A percentile compares a stretch with the other conserved stretches of the same genome.
These are phyloP conservation scores for Catharus ustulatus DNA, from an alignment of 2,797 vertebrate genomes.

Conservation along the genomic window DNA sequence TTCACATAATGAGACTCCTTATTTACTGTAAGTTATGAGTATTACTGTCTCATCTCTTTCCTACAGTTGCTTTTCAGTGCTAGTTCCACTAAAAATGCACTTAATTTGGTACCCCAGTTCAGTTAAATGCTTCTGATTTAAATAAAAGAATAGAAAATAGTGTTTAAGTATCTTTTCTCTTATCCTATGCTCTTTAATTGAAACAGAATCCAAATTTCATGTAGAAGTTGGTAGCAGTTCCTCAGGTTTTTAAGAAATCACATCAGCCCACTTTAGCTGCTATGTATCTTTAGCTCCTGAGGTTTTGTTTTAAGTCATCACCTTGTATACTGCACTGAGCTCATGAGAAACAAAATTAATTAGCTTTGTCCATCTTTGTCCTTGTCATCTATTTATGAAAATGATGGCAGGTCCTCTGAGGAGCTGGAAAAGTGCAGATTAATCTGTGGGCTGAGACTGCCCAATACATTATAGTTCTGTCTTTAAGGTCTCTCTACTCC, in stretches of 20 bases:
- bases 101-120: background rate
- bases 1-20: background rate
- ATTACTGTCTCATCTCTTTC: background rate
- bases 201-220: background rate
- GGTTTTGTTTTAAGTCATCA: conserved; percentile 36
- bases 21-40: background rate
- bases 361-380: conserved; percentile 54
- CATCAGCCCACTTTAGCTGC: background rate
- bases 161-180: background rate
- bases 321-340: background rate
- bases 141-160: no score
- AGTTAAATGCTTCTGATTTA: background rate
- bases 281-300: background rate
- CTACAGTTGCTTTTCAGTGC: background rate
- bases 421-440: background rate
- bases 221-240: background rate
- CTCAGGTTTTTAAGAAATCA: background rate
- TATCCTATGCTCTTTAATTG: background rate
- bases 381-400: conserved; percentile 54
- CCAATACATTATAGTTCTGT: conserved; percentile 3
- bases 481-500: conserved; percentile 24
- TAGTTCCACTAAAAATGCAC: background rate
- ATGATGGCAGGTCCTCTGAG: conserved; percentile 26
- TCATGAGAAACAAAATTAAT: conserved; percentile 46
- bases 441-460: conserved; percentile 12